phyloP scores from a whole-genome alignment of 2,113 vertebrate species.

The Oxygymnocypris stewartii region DNA sequence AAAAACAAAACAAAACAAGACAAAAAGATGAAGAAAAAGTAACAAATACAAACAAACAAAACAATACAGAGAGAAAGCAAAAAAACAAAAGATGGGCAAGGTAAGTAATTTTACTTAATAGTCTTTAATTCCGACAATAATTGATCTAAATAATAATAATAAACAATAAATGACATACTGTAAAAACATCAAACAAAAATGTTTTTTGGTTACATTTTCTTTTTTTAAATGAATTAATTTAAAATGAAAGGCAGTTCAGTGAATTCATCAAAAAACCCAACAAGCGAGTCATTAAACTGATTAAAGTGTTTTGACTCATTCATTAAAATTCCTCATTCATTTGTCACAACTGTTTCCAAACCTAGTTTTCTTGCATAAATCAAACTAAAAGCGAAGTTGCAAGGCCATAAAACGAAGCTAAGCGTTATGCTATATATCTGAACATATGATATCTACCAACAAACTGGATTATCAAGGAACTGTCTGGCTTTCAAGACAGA shows the following conservation, averaged over 20 bases:
- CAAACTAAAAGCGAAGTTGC: neutral
- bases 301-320: neutral
- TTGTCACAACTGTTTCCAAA: neutral
- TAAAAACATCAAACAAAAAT: neutral
- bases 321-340: neutral
- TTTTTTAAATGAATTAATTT: neutral
- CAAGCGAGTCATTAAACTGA: neutral
- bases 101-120: neutral
- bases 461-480: neutral
- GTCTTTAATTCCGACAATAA: neutral
- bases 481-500: conserved; percentile 24
- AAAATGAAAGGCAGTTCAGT: neutral
- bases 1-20: too few relatives aligned
- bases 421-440: neutral
- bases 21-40: too few relatives aligned
- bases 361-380: neutral
- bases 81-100: too few relatives aligned
- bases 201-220: neutral
- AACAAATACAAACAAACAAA: too few relatives aligned
- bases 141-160: neutral
- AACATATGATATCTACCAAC: neutral
- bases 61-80: too few relatives aligned
- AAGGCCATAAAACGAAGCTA: neutral
- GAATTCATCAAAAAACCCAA: neutral
- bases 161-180: neutral